Evolutionary conservation across 2,888 invertebrate species (phyloP), one percentile per base, ranked within the genome.

Genomic region (Julus scandinavius): DNA sequence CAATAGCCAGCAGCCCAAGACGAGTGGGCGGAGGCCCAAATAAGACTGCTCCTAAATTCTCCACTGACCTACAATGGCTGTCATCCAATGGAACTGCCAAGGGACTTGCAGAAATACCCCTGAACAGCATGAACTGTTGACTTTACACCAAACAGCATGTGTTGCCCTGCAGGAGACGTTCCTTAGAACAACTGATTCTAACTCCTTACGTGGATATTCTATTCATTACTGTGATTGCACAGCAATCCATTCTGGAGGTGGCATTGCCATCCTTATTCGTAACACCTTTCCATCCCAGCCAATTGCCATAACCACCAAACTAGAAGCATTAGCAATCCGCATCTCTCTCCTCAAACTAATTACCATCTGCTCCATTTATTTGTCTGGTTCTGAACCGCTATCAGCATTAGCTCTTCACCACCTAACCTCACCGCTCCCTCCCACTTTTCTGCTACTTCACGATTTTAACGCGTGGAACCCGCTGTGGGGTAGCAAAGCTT

Each of bases 1-100:
- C 29, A 29, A 29, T 29, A 29, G 29, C 29, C 29, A 29, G 29
- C 29, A 29, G 29, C 29, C 29, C 29, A 29, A 29, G 29, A 29
- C 29, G 1, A 29, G 29, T 29, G 1, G 29, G 29, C 29, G 29
- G 29, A 29, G 54, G 54, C 54, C 11, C 11, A 5, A 45, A 45
- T 0, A 17, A 0, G 11, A 0, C 9, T 20, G 9, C 20, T 6
- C 29, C 6, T 9, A 1, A 20, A 7, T 29, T 72, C 20, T 72
- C 72, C 72, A 9, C 29, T 7, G 1, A 9, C 9, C 29, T 20
- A 2, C 9, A 6, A 29, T 72, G 20, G 29, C 72, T 9, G 9
- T 72, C 1, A 9, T 85, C 2, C 85, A 85, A 11, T 85, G 85
- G 85, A 85, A 85, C n/a, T 85, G 85, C 38, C 49, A 41, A 1